These are phyloP conservation scores for Malurus cyaneus DNA, from an alignment of 2,113 vertebrate species.

Conservation along the genomic window DNA sequence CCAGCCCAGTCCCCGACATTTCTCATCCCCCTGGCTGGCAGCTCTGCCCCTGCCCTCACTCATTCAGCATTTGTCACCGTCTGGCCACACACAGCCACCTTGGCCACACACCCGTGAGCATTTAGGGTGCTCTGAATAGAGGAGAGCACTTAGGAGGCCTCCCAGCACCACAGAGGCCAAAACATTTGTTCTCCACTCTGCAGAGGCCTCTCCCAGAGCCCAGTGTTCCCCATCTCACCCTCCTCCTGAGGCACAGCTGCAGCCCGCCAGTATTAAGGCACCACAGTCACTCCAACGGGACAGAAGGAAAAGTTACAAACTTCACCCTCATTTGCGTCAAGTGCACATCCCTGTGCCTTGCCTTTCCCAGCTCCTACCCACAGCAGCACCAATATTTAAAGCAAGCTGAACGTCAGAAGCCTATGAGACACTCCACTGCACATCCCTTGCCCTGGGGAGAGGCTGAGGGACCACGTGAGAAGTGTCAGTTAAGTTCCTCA, in stretches of 20 bases:
- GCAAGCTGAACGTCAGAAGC: not conserved
- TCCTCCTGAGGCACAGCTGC: not conserved
- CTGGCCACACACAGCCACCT: not conserved
- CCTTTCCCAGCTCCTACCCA: not conserved
- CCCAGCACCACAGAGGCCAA: not conserved
- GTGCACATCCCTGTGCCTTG: not conserved
- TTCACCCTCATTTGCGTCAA: not conserved
- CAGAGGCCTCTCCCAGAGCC: not conserved
- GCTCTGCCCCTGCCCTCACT: not conserved
- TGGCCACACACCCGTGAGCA: not conserved
- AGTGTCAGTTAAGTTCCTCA: constrained; percentile 1
- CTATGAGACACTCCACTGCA: not conserved
- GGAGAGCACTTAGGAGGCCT: not conserved
- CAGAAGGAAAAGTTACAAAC: not conserved
- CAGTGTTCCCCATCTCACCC: not conserved
- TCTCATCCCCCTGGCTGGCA: not conserved
- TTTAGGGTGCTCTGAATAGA: not conserved
- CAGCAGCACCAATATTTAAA: not conserved
- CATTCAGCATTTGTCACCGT: not conserved
- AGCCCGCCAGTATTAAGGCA: accelerated
- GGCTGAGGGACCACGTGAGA: not conserved
- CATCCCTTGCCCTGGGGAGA: constrained; percentile 17
- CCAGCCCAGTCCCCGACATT: not conserved
- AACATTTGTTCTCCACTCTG: not conserved
- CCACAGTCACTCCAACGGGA: not conserved